Conservation (phyloP, 2,797 vertebrate species). For the Danio jaintianensis region DNA sequence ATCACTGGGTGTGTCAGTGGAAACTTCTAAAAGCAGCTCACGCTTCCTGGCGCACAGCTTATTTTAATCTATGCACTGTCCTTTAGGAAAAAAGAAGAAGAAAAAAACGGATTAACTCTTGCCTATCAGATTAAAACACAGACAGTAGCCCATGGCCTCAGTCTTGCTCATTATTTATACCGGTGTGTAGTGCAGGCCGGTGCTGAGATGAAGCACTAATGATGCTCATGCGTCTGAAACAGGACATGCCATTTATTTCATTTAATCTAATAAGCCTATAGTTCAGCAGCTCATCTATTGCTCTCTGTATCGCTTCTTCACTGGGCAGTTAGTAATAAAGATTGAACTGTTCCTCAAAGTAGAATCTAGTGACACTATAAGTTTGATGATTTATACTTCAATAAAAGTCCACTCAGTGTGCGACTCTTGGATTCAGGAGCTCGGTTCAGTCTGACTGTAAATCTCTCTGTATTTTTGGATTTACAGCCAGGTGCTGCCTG, state of each 20-base stretch:
- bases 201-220: not conserved
- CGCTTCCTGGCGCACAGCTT: not conserved
- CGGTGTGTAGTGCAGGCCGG: not conserved
- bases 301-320: constrained; percentile 19
- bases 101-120: not conserved
- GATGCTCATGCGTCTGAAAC: not conserved
- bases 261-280: not conserved
- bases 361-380: not conserved
- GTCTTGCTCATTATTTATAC: not conserved
- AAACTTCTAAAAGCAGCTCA: constrained; percentile 32
- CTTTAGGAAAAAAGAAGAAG: not conserved
- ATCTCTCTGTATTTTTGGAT: too few relatives aligned
- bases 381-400: constrained; percentile 2
- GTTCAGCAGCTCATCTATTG: not conserved
- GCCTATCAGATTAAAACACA: constrained; percentile 9
- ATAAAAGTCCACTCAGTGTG: not conserved
- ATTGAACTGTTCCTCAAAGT: not conserved
- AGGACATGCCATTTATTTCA: not conserved
- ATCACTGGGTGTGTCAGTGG: constrained; percentile 25
- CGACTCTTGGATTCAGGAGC: too few relatives aligned
- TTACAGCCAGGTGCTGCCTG: too few relatives aligned
- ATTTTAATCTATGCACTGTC: not conserved
- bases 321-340: not conserved
- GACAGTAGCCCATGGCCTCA: not conserved
- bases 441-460: too few relatives aligned